These are phyloP conservation scores for Helobdella robusta DNA, from an alignment of 2,888 invertebrate species.

Conservation along the genomic window DNA sequence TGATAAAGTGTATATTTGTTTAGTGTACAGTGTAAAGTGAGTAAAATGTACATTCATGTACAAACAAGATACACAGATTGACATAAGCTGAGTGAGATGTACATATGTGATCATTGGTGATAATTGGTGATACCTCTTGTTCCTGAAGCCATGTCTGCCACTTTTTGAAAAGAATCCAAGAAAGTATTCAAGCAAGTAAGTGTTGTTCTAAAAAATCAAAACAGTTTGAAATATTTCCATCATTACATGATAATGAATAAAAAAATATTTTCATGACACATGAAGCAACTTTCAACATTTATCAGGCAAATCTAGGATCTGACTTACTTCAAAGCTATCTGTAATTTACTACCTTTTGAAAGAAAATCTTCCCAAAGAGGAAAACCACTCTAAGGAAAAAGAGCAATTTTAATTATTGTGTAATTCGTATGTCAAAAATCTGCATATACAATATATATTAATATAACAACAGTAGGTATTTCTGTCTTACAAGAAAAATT, in stretches of 20 bases:
- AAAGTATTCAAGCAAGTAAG: constrained; percentile 53
- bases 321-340: constrained; percentile 25
- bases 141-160: constrained; percentile 91
- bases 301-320: not conserved
- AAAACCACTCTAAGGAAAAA: constrained; percentile 21
- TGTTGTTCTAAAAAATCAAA: not conserved
- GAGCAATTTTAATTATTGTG: not conserved
- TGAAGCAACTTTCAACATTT: not conserved
- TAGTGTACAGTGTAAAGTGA: no score
- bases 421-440: no score
- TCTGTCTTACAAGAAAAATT: no score
- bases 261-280: not conserved
- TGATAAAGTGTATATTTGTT: no score
- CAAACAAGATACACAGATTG: no score
- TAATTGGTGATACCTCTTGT: no score
- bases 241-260: not conserved
- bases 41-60: no score
- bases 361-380: constrained; percentile 29
- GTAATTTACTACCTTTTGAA: constrained; percentile 21
- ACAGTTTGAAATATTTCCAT: not conserved
- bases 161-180: constrained; percentile 93
- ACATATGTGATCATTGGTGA: no score
- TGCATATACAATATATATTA: no score
- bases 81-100: no score
- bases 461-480: no score